Evolutionary conservation across 2,113 vertebrate genomes (phyloP).

Genomic region (Nanorana parkeri): DNA sequence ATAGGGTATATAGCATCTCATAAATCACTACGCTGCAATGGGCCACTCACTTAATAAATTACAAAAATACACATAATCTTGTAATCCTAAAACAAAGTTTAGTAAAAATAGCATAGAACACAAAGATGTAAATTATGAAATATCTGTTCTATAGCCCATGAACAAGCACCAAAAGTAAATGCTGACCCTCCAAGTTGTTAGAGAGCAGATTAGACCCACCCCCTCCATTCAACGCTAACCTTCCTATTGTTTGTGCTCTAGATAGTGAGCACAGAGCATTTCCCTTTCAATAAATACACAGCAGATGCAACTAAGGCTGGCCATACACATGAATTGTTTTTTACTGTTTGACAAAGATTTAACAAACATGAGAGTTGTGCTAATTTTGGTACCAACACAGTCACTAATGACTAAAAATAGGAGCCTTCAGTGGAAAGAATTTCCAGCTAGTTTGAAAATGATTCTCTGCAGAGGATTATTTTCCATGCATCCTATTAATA

Average conservation of each 20-base stretch:
- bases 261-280: conserved; percentile 35
- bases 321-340: neutral
- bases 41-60: neutral
- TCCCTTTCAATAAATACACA: conserved; percentile 5
- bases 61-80: neutral
- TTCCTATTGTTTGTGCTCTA: conserved; percentile 43
- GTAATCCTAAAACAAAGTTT: neutral
- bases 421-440: no score
- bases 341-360: no score
- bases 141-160: neutral
- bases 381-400: no score
- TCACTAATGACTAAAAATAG: no score
- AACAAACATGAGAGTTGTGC: no score
- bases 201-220: conserved; percentile 26
- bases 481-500: no score
- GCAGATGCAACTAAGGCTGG: conserved; percentile 11
- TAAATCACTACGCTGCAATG: neutral
- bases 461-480: no score
- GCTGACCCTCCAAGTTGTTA: conserved; percentile 21
- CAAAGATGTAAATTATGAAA: neutral
- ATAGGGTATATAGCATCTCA: neutral
- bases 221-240: conserved; percentile 42
- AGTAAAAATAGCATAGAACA: neutral
- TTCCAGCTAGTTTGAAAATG: no score
- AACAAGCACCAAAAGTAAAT: neutral